A percentile compares a stretch with the other conserved stretches of the same genome.
These are phyloP conservation scores for Mionectes olivaceus DNA, from an alignment of 2,797 vertebrate species.

Conservation along the genomic window DNA sequence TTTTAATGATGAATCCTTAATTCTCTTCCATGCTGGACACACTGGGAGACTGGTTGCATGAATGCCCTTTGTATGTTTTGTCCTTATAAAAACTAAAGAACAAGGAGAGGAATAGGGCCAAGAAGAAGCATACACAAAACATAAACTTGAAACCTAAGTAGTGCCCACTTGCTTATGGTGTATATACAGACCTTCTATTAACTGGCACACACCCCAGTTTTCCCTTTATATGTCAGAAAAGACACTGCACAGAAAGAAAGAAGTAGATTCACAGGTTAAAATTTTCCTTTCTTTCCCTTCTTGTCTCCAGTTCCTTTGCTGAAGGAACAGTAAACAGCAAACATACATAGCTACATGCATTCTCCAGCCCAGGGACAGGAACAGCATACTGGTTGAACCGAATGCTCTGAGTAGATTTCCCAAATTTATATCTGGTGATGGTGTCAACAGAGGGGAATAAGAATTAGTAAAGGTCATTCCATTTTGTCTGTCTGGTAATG, in stretches of 20 bases:
- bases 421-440: not conserved
- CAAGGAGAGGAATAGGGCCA: not conserved
- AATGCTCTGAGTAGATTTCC: not conserved
- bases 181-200: not conserved
- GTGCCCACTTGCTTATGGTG: not conserved
- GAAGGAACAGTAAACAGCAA: not conserved
- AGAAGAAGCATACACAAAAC: not conserved
- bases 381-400: not conserved
- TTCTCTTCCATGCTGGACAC: not conserved
- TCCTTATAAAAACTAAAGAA: not conserved
- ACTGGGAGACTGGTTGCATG: not conserved
- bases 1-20: not conserved
- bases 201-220: not conserved
- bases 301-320: not conserved
- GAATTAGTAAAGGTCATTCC: not conserved
- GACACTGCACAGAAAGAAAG: not conserved
- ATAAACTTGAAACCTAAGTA: not conserved
- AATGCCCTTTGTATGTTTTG: accelerated
- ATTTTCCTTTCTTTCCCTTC: not conserved
- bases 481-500: not conserved
- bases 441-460: not conserved
- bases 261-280: not conserved
- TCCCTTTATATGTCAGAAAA: not conserved
- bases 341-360: accelerated
- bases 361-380: not conserved